These are phyloP conservation scores for Sanderia malayensis DNA, from an alignment of 30 jellyfish, hydroid and myxozoan species.

Conservation along the genomic window DNA sequence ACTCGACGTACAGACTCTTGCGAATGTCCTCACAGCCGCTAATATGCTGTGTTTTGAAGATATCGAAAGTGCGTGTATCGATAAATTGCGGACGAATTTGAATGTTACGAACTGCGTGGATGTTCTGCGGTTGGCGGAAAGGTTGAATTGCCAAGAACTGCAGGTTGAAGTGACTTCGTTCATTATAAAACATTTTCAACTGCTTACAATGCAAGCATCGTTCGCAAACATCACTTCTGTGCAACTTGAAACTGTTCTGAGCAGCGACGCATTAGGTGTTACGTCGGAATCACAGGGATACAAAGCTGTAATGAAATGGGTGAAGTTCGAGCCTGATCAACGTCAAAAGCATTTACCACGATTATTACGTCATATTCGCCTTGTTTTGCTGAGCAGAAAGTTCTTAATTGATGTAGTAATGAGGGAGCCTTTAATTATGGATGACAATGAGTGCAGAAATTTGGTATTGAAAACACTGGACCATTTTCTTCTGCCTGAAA, in stretches of 20 bases:
- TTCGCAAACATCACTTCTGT: conserved; percentile 40
- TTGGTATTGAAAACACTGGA: conserved; percentile 58
- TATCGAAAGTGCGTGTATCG: conserved; percentile 67
- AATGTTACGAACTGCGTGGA: conserved; percentile 69
- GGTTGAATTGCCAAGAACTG: conserved; percentile 59
- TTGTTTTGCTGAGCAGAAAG: conserved; percentile 66
- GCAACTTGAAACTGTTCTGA: conserved; percentile 51
- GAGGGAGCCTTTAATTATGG: conserved; percentile 75
- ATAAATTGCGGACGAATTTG: conserved; percentile 39
- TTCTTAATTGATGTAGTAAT: conserved; percentile 65
- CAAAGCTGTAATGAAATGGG: conserved; percentile 76
- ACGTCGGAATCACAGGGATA: conserved; percentile 88
- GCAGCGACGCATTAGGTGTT: conserved; percentile 55
- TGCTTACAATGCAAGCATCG: conserved; percentile 33
- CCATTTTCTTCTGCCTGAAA: conserved; percentile 75
- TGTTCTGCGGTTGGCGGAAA: conserved; percentile 67
- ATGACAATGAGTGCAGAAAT: conserved; percentile 50
- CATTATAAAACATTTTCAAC: conserved; percentile 55
- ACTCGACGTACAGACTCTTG: conserved; percentile 33
- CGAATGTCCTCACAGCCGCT: conserved; percentile 55
- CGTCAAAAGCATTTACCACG: conserved; percentile 34
- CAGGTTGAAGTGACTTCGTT: conserved; percentile 32
- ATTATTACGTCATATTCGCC: conserved; percentile 61
- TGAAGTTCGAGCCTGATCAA: conserved; percentile 26
- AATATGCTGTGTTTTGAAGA: conserved; percentile 77